A percentile compares a stretch with the other conserved stretches of the same genome.
Evolutionary conservation across 1,140 invertebrate species (phyloP).

Genomic region (Ceratina calcarata): DNA sequence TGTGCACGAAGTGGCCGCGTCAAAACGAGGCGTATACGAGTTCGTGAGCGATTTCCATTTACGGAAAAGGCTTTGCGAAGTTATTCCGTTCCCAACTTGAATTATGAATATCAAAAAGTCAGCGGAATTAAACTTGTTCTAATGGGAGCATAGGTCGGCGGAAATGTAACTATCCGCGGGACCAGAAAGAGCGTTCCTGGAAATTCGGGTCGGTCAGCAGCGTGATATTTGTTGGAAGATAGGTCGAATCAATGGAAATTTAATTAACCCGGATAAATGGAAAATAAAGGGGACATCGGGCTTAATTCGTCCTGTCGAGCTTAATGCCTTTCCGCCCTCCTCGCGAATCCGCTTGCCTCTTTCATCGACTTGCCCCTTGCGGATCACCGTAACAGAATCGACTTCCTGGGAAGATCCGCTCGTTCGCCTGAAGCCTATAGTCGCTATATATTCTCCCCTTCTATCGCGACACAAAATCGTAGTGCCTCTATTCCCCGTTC

Average conservation of each 20-base stretch:
- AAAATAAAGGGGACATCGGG: conserved; percentile 19
- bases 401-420: conserved; percentile 21
- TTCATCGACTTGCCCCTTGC: conserved; percentile 37
- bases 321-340: conserved; percentile 25
- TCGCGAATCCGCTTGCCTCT: conserved; percentile 25
- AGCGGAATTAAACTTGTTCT: conserved; percentile 11
- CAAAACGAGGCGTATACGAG: background rate
- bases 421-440: conserved; percentile 21
- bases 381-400: conserved; percentile 53
- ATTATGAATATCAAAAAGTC: conserved; percentile 35
- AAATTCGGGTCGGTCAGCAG: background rate
- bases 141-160: background rate
- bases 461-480: conserved; percentile 43
- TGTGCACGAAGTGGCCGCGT: background rate
- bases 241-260: conserved; percentile 42
- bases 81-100: background rate
- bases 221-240: conserved; percentile 18
- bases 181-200: background rate
- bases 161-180: background rate
- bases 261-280: conserved; percentile 46
- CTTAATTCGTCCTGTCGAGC: conserved; percentile 41
- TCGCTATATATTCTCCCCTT: conserved; percentile 14
- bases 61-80: background rate
- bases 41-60: conserved; percentile 27
- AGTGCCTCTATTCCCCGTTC: background rate